These are phyloP conservation scores for Drosophila yakuba DNA, from an alignment of 1,140 invertebrate genomes.

Conservation along the genomic window DNA sequence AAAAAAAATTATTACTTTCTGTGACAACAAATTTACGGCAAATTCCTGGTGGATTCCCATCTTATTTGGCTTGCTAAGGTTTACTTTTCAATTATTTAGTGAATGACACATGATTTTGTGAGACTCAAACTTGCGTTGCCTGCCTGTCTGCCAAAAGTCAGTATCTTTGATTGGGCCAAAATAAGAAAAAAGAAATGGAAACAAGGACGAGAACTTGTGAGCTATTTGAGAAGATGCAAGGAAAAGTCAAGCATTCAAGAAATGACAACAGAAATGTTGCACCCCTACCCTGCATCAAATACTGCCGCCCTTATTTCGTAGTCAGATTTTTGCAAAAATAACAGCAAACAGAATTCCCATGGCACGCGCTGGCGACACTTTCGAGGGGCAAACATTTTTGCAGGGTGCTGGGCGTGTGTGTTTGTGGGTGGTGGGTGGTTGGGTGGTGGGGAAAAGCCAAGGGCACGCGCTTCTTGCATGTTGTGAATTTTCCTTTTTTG, in stretches of 20 bases:
- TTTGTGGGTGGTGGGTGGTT: background rate
- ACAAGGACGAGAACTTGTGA: slow-evolving; percentile 12
- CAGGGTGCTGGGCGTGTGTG: background rate
- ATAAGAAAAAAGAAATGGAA: background rate
- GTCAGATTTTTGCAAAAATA: slow-evolving; percentile 63
- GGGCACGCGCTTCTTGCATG: slow-evolving; percentile 64
- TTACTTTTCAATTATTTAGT: slow-evolving; percentile 8
- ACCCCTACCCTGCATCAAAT: background rate
- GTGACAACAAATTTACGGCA: too few relatives aligned
- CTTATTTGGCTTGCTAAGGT: background rate
- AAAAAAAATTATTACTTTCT: too few relatives aligned
- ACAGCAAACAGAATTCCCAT: slow-evolving; percentile 57
- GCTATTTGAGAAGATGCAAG: slow-evolving; percentile 36
- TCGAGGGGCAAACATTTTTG: slow-evolving; percentile 64
- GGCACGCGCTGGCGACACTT: slow-evolving; percentile 78
- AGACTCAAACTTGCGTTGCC: slow-evolving; percentile 8
- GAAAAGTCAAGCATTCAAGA: slow-evolving; percentile 64
- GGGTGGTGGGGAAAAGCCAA: slow-evolving; percentile 32
- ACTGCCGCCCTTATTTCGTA: slow-evolving; percentile 10
- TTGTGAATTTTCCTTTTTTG: slow-evolving; percentile 64
- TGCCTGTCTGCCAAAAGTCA: slow-evolving; percentile 30
- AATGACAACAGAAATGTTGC: slow-evolving; percentile 72
- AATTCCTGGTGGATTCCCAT: too few relatives aligned
- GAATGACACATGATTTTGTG: slow-evolving; percentile 25
- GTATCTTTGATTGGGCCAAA: slow-evolving; percentile 26